These are phyloP conservation scores for Athene cunicularia DNA, from an alignment of 2,113 vertebrate species.

Conservation along the genomic window DNA sequence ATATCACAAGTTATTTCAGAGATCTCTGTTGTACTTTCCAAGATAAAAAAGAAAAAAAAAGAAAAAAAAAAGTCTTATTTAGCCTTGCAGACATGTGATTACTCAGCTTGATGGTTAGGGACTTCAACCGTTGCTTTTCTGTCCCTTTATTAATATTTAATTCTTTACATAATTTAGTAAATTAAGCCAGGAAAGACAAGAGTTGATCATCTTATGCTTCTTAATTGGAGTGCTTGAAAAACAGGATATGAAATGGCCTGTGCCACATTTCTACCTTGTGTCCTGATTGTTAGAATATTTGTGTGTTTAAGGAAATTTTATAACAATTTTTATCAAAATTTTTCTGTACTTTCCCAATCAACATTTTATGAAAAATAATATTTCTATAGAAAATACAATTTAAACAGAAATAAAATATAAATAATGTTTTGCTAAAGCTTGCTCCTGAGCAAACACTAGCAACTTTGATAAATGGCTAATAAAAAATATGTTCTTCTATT, in stretches of 20 bases:
- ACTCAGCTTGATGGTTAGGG: background rate
- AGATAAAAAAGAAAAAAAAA: background rate
- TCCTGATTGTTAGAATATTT: background rate
- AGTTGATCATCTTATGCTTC: background rate
- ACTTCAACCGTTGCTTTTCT: background rate
- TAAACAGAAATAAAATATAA: background rate
- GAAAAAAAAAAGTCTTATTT: background rate
- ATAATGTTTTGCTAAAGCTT: background rate
- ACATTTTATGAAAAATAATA: background rate
- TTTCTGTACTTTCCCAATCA: background rate
- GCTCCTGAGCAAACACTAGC: rapidly evolving
- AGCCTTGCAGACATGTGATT: background rate
- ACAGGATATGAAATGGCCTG: background rate
- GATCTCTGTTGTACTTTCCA: background rate
- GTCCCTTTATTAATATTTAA: background rate
- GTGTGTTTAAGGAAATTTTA: background rate
- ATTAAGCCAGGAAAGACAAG: background rate
- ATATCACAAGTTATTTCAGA: background rate
- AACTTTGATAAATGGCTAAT: background rate
- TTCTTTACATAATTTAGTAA: background rate
- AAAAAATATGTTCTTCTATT: background rate
- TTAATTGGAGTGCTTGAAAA: background rate
- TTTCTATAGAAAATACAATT: background rate
- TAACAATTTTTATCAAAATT: background rate
- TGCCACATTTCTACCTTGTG: background rate